phyloP scores from a whole-genome alignment of 2,888 invertebrate genomes.

The Eupeodes latifasciatus region DNA sequence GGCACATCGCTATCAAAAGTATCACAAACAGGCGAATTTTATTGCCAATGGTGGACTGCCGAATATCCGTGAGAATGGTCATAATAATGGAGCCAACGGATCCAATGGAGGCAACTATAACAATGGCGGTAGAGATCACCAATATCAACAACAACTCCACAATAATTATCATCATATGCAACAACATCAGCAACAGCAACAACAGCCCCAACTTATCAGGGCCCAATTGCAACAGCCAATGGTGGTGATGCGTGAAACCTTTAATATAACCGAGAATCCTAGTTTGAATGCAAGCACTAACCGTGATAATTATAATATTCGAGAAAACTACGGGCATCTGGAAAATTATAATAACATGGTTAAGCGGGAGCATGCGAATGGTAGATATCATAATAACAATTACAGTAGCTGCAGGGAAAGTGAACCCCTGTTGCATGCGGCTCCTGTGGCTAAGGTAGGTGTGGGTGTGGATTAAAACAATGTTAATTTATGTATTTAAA shows the following conservation, averaged over 20 bases:
- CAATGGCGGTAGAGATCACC: conserved; percentile 56
- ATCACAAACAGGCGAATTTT: conserved; percentile 82
- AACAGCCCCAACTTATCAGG: conserved; percentile 64
- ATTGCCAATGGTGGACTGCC: conserved; percentile 82
- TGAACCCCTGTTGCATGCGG: conserved; percentile 84
- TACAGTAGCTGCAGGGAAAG: conserved; percentile 84
- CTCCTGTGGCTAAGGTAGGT: conserved; percentile 84
- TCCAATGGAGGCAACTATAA: conserved; percentile 75
- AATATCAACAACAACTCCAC: conserved; percentile 72
- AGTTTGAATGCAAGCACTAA: conserved; percentile 79
- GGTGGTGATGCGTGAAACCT: conserved; percentile 85
- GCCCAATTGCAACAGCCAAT: conserved; percentile 82
- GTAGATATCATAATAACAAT: conserved; percentile 80
- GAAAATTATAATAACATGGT: conserved; percentile 80
- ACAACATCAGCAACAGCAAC: conserved; percentile 58
- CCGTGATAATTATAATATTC: conserved; percentile 80
- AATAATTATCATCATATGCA: conserved; percentile 60
- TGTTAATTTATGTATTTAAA: too few species aligned
- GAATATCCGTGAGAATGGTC: conserved; percentile 82
- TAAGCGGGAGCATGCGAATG: conserved; percentile 76
- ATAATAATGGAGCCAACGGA: conserved; percentile 77
- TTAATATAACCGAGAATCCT: conserved; percentile 84
- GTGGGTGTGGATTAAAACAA: conserved; percentile 14
- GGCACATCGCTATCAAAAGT: conserved; percentile 81
- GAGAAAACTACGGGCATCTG: conserved; percentile 79